These are phyloP conservation scores for Nibea coibor DNA, from an alignment of 2,113 vertebrate genomes.

Conservation along the genomic window DNA sequence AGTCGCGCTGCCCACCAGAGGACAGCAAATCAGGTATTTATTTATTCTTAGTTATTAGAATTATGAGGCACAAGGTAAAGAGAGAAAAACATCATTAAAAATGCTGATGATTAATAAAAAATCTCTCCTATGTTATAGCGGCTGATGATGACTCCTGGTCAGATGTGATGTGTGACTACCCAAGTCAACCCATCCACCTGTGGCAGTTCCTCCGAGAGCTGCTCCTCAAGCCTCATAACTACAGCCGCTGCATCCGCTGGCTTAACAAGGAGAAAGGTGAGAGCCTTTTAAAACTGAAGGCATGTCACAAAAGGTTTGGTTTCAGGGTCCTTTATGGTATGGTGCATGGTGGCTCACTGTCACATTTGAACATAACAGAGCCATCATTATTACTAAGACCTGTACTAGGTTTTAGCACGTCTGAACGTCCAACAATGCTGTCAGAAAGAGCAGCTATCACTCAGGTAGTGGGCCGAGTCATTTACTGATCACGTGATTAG, in stretches of 20 bases:
- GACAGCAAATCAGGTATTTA: conserved; percentile 83
- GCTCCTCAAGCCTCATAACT: conserved; percentile 91
- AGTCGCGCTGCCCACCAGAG: conserved; percentile 83
- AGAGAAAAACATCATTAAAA: neutral
- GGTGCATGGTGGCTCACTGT: too few species aligned
- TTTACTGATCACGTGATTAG: too few species aligned
- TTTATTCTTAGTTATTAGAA: neutral
- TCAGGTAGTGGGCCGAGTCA: too few species aligned
- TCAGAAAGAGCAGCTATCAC: too few species aligned
- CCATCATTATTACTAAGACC: too few species aligned
- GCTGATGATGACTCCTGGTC: conserved; percentile 83
- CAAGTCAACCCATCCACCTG: conserved; percentile 93
- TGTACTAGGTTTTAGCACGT: too few species aligned
- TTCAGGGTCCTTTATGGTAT: too few species aligned
- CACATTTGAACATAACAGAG: too few species aligned
- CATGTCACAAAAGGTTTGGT: neutral
- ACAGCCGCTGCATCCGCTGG: conserved; percentile 94
- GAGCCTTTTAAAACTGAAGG: neutral
- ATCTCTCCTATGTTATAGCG: conserved; percentile 11
- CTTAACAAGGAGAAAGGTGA: conserved; percentile 95
- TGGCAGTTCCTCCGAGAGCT: conserved; percentile 97
- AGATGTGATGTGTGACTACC: conserved; percentile 88
- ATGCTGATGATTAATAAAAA: too few species aligned
- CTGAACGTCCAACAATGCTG: too few species aligned
- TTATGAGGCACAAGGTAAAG: too few species aligned